Evolutionary conservation across 1,140 invertebrate species (phyloP), one percentile per base, ranked within the genome.

Genomic region (Ctenoplectra terminalis): DNA sequence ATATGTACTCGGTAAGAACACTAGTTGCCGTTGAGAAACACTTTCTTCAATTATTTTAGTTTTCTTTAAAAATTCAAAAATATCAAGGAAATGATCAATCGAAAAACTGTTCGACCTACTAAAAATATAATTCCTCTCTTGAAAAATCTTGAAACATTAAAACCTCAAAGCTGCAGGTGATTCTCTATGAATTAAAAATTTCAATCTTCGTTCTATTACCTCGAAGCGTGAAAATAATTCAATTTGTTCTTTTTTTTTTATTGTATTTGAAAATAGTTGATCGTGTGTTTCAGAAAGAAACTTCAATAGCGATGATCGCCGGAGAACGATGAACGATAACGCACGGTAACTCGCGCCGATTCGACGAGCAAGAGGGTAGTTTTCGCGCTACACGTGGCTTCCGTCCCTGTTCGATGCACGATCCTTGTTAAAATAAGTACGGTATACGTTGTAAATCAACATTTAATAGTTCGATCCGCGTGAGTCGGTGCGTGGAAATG

Each of bases 401-500:
- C 6, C 48, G 1, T 48, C 29, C 40, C 2, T 0, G 5, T 23
- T 46, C n/a, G 52, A 15, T 20, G 31, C 46, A 29, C 29, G 64
- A 48, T 66, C n/a, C 43, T 64, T 6, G 63, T 6, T 23, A 23
- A 20, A 31, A 23, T n/a, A 23, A 23, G 23, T 15, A 20, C 34
- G 50, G 34, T n/a, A 34, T 29, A 54, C 63, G 74, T 71, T 58
- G 43, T n/a, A 56, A 83, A 8, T 71, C 64, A 52, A 61, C 72
- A 81, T 81, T 84, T 79, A 80, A 73, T 77, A 50, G 67, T 40
- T 81, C 34, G 67, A 92, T 77, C 89, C 82, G 89, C 73, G 81
- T 87, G 83, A 89, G 83, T 87, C 91, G 89, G 76, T 85, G 89
- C 82, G 84, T 90, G 84, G 88, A 87, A 88, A 92, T 91, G 90